Evolutionary conservation across 2,797 vertebrate genomes (phyloP), one percentile per base, ranked within the genome.

Genomic region (Sciurus vulgaris): DNA sequence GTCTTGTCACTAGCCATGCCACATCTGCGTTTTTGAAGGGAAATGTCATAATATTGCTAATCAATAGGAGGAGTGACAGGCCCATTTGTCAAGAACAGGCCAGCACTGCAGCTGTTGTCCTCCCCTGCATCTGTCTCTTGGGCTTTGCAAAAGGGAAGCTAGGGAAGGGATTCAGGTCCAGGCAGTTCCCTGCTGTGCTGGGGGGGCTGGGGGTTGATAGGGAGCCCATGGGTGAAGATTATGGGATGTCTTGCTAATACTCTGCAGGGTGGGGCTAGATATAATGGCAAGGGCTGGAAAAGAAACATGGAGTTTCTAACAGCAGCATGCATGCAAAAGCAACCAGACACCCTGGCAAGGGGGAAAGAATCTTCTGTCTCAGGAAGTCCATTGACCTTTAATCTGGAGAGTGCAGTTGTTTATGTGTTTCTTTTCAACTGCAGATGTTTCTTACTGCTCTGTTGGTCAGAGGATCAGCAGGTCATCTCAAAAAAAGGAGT

Each of bases 1-100:
- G 95, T 97, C 97, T 97, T 96, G 97, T 98, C 96, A 17, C 98
- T 95, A 93, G 97, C 97, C 93, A 95, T 96, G 97, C 97, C 98
- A 98, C 98, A 98, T 98, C 98, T 98, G 98, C 94, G 98, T 98
- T 98, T 99, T 98, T 98, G 98, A 98, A 98, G 98, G 98, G 98
- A 99, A 98, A 98, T 98, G 98, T 98, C 98, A 98, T 99, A 98
- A 98, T 98, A 98, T 98, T 79, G 98, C 98, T 98, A 98, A 99
- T 99, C 98, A 98, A 99, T 99, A 98, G 97, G 97, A 97, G 97
- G 98, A 98, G 95, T 98, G 99, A 98, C 98, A 98, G 98, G 96
- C 98, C 97, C 99, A 98, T 99, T 99, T 99, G 98, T 99, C 98
- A 99, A 94, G 96, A 97, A 91, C 65, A 44, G 98, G 98, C 96